A percentile compares a stretch with the other conserved stretches of the same genome.
Conservation (phyloP, 2,888 invertebrate genomes). For the Chymomyza procnemis region DNA sequence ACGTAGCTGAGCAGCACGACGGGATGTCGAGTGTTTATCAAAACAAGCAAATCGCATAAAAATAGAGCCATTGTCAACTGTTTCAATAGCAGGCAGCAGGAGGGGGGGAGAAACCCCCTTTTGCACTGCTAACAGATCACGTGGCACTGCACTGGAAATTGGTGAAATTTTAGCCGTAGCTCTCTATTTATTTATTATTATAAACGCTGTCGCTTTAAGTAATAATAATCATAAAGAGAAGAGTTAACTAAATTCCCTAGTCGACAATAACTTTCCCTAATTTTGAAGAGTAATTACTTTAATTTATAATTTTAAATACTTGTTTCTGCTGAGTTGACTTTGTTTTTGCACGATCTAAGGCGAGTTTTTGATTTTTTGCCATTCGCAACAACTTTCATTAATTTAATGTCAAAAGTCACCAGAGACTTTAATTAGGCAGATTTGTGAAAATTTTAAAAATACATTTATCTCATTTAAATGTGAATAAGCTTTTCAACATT, state of each 20-base stretch:
- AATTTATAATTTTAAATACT: not conserved
- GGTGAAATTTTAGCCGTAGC: not conserved
- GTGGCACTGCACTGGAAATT: not conserved
- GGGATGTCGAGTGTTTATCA: constrained; percentile 53
- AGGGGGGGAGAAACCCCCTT: not conserved
- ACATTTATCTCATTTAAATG: too few species aligned
- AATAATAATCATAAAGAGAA: not conserved
- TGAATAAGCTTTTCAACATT: too few species aligned
- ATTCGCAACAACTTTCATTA: not conserved
- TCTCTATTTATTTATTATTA: not conserved
- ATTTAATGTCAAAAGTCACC: not conserved
- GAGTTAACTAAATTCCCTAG: not conserved
- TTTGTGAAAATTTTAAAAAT: too few species aligned
- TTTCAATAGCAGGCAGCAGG: not conserved
- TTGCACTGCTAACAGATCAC: not conserved
- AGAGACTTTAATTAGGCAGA: too few species aligned
- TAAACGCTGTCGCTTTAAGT: not conserved
- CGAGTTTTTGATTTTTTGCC: not conserved
- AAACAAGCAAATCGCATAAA: constrained; percentile 68
- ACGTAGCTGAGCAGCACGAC: constrained; percentile 22
- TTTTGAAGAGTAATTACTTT: not conserved
- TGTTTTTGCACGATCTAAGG: not conserved
- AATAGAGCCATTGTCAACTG: constrained; percentile 68
- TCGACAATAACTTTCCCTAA: not conserved
- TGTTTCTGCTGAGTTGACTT: not conserved